phyloP scores from a whole-genome alignment of 1,140 invertebrate genomes.

The Macrosteles quadrilineatus region DNA sequence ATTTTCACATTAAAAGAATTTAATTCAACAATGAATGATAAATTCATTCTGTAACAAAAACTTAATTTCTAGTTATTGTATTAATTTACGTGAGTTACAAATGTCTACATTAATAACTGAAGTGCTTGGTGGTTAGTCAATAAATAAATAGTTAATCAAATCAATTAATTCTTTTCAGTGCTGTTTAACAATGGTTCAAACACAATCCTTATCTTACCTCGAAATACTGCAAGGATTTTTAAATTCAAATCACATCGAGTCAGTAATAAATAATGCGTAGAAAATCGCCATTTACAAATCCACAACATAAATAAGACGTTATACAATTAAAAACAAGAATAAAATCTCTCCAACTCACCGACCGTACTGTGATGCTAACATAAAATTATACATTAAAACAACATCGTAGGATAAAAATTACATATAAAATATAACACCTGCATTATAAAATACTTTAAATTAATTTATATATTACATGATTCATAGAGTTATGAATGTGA shows the following conservation, averaged over 20 bases:
- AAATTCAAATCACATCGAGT: neutral
- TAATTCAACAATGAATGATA: no score
- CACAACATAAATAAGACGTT: constrained; percentile 3
- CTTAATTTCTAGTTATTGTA: no score
- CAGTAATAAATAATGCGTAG: neutral
- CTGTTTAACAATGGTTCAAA: no score
- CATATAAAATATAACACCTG: constrained; percentile 2
- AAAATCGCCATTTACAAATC: constrained; percentile 15
- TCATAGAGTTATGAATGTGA: neutral
- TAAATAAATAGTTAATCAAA: no score
- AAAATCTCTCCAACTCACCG: constrained; percentile 8
- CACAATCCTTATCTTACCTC: constrained; percentile 4
- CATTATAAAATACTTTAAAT: constrained; percentile 10
- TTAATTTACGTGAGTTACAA: no score
- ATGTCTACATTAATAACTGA: no score
- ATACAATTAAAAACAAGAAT: constrained; percentile 21
- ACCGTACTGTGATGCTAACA: constrained; percentile 12
- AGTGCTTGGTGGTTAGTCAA: no score
- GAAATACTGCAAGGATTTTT: neutral
- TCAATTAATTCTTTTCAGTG: no score
- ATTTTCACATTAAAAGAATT: no score
- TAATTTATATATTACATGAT: neutral
- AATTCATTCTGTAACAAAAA: no score
- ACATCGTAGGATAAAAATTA: constrained; percentile 6
- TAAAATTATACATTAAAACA: constrained; percentile 24